A percentile compares a stretch with the other conserved stretches of the same genome.
These are phyloP conservation scores for Australoheros facetus DNA, from an alignment of 2,797 vertebrate species.

Conservation along the genomic window DNA sequence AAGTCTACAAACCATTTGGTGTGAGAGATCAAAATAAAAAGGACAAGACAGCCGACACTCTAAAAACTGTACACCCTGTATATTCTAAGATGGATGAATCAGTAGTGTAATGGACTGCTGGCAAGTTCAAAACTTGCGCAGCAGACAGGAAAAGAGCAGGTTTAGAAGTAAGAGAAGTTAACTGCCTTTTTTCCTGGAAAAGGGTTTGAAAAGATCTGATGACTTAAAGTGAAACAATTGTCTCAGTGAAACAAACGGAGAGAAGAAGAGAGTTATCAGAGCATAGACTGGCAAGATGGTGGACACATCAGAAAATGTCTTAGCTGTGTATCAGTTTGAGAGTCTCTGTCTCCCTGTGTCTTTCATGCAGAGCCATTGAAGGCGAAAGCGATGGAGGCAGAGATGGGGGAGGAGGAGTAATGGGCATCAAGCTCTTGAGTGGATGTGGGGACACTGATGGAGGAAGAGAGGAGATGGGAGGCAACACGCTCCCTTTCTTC, in stretches of 20 bases:
- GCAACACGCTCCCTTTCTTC: constrained; percentile 71
- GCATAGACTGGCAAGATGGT: constrained; percentile 65
- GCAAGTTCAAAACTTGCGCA: constrained; percentile 55
- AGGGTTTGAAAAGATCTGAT: constrained; percentile 21
- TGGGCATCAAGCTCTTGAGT: constrained; percentile 82
- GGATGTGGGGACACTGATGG: constrained; percentile 75
- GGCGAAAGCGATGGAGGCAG: constrained; percentile 76
- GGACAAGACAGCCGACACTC: constrained; percentile 26
- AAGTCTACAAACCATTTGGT: constrained; percentile 43
- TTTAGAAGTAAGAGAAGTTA: constrained; percentile 42
- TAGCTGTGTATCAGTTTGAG: constrained; percentile 83
- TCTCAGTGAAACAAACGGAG: constrained; percentile 54
- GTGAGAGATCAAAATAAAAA: constrained; percentile 51
- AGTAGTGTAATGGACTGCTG: constrained; percentile 27
- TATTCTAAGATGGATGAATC: constrained; percentile 35
- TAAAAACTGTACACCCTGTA: constrained; percentile 22
- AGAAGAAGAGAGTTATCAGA: constrained; percentile 75
- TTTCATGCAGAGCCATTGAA: constrained; percentile 74
- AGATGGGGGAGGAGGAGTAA: constrained; percentile 78
- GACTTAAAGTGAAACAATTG: constrained; percentile 40
- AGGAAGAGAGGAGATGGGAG: constrained; percentile 74
- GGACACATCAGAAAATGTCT: constrained; percentile 65
- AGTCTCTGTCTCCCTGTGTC: constrained; percentile 85
- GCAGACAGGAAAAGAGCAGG: constrained; percentile 53
- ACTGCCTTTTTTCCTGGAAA: constrained; percentile 44